Evolutionary conservation across 2,888 invertebrate genomes (phyloP).

Genomic region (Heteropelma amictum): DNA sequence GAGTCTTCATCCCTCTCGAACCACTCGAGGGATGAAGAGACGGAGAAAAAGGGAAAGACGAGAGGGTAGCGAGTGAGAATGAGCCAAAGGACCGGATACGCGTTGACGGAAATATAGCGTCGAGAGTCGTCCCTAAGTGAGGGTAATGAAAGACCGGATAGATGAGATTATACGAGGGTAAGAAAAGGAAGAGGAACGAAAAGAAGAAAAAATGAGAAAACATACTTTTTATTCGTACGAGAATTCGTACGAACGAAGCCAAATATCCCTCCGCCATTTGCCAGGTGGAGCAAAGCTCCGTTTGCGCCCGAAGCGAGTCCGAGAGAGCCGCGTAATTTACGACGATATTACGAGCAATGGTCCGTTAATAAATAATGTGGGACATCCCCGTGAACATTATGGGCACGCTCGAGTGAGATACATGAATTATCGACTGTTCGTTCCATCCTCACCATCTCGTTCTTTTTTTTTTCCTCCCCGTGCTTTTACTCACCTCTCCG

Average conservation of each 20-base stretch:
- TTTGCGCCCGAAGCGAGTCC: neutral
- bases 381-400: slow-evolving; percentile 30
- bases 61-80: too few relatives aligned
- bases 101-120: too few relatives aligned
- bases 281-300: neutral
- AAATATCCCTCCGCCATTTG: neutral
- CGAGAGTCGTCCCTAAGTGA: too few relatives aligned
- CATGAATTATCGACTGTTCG: slow-evolving; percentile 28
- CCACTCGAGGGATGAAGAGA: neutral
- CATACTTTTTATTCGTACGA: neutral
- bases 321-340: slow-evolving; percentile 30
- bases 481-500: neutral
- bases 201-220: neutral
- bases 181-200: too few relatives aligned
- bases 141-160: slow-evolving; percentile 26
- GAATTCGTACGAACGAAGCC: neutral
- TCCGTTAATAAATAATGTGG: slow-evolving; percentile 39
- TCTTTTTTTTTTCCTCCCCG: neutral
- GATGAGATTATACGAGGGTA: slow-evolving; percentile 8
- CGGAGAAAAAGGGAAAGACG: too few relatives aligned
- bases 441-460: neutral
- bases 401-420: slow-evolving; percentile 36
- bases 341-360: slow-evolving; percentile 32
- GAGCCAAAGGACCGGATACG: too few relatives aligned
- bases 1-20: too few relatives aligned